Evolutionary conservation across 2,888 invertebrate species (phyloP).

Genomic region (Caenorhabditis sinica): DNA sequence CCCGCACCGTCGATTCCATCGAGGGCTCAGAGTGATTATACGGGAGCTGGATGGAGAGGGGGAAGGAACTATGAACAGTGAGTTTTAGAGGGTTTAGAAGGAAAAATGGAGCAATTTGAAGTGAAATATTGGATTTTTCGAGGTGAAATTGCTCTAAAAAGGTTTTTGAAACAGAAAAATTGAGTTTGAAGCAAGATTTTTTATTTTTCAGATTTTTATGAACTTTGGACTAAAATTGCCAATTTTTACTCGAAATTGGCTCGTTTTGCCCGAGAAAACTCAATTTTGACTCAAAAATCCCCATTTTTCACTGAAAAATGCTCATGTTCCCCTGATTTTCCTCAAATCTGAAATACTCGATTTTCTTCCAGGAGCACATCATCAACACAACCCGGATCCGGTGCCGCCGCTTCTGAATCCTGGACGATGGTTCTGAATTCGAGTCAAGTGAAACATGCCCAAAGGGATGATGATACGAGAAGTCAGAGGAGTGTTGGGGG

Average conservation of each 20-base stretch:
- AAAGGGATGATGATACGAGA: slow-evolving; percentile 49
- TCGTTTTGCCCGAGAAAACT: not conserved
- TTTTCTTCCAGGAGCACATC: slow-evolving; percentile 32
- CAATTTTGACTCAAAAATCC: not conserved
- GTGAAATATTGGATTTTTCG: too few relatives aligned
- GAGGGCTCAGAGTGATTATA: slow-evolving; percentile 68
- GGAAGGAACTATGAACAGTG: slow-evolving; percentile 44
- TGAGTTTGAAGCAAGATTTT: too few relatives aligned
- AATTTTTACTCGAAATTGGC: too few relatives aligned
- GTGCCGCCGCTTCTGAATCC: slow-evolving; percentile 49
- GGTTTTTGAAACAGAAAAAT: not conserved
- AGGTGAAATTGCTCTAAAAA: too few relatives aligned
- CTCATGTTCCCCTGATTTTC: too few relatives aligned
- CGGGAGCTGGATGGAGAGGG: slow-evolving; percentile 47
- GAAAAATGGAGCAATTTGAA: too few relatives aligned
- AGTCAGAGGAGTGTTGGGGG: slow-evolving; percentile 57
- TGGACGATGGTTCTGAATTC: slow-evolving; percentile 65
- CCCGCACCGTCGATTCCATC: slow-evolving; percentile 70
- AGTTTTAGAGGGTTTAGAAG: slow-evolving; percentile 3
- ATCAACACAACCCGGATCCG: slow-evolving; percentile 43
- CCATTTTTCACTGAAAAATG: not conserved
- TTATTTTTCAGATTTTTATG: too few relatives aligned
- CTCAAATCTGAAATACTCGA: not conserved
- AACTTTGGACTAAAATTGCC: too few relatives aligned
- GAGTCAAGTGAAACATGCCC: slow-evolving; percentile 28